Percentiles rank a stretch among this genome's conserved stretches.
Evolutionary conservation across 2,797 vertebrate species (phyloP).

Genomic region (Epinephelus malabaricus): DNA sequence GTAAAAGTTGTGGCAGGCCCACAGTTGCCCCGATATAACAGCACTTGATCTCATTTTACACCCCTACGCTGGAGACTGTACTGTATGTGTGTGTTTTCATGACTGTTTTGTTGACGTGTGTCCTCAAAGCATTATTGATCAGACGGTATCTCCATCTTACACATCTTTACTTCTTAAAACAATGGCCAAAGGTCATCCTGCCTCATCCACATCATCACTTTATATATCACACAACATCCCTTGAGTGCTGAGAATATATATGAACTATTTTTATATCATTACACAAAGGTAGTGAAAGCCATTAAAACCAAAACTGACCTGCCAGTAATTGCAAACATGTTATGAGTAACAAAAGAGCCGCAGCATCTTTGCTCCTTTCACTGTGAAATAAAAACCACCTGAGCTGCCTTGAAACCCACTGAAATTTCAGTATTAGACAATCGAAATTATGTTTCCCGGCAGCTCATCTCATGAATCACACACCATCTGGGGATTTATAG

Average conservation of each 20-base stretch:
- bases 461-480: too few relatives aligned
- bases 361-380: neutral
- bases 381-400: neutral
- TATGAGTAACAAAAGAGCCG: neutral
- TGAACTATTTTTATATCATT: neutral
- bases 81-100: neutral
- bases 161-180: constrained; percentile 26
- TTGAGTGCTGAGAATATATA: neutral
- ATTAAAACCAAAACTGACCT: neutral
- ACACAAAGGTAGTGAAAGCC: neutral
- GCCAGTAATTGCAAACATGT: neutral
- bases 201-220: constrained; percentile 40
- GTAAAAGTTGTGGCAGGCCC: neutral
- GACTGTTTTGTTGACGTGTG: neutral
- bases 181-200: constrained; percentile 31
- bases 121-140: constrained; percentile 46
- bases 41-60: neutral
- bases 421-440: constrained; percentile 3
- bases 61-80: neutral
- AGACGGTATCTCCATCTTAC: neutral
- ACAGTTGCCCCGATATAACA: neutral
- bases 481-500: neutral
- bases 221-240: neutral
- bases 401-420: neutral
- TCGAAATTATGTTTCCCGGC: neutral